Conservation (phyloP, 1,140 invertebrate genomes). For the Pristionchus pacificus region DNA sequence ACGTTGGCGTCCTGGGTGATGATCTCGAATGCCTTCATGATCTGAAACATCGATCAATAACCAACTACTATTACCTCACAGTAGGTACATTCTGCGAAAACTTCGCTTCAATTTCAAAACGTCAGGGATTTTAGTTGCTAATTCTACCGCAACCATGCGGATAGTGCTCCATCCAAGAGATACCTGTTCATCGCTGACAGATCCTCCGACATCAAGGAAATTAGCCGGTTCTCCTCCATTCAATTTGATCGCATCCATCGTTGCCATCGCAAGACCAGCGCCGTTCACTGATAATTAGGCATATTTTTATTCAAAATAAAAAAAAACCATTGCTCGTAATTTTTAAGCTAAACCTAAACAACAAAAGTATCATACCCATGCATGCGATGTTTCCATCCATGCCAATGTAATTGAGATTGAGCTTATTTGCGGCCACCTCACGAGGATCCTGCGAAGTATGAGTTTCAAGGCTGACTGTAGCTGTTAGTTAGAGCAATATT, state of each 20-base stretch:
- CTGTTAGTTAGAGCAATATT: no score
- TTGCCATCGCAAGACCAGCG: slow-evolving; percentile 65
- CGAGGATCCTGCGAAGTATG: slow-evolving; percentile 70
- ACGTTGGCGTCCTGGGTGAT: slow-evolving; percentile 40
- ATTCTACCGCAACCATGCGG: no score
- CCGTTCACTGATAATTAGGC: slow-evolving; percentile 60
- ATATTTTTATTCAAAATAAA: slow-evolving; percentile 2
- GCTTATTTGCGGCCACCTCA: slow-evolving; percentile 81
- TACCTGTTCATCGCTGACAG: slow-evolving; percentile 71
- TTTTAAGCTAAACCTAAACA: background rate
- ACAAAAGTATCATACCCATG: slow-evolving; percentile 63
- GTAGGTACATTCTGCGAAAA: no score
- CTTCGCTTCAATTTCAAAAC: no score
- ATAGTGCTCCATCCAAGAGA: no score
- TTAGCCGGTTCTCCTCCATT: slow-evolving; percentile 64
- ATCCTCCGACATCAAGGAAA: slow-evolving; percentile 63
- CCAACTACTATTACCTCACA: no score
- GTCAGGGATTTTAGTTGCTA: no score
- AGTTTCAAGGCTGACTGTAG: no score
- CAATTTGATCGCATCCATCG: slow-evolving; percentile 64
- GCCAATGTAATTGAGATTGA: slow-evolving; percentile 91
- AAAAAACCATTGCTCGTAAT: no score
- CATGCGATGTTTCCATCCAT: slow-evolving; percentile 97
- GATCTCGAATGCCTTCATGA: slow-evolving; percentile 70
- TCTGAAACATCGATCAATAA: no score